Base-by-base conservation (phyloP, 1,140 invertebrate genomes). In the Cydia amplana region DNA sequence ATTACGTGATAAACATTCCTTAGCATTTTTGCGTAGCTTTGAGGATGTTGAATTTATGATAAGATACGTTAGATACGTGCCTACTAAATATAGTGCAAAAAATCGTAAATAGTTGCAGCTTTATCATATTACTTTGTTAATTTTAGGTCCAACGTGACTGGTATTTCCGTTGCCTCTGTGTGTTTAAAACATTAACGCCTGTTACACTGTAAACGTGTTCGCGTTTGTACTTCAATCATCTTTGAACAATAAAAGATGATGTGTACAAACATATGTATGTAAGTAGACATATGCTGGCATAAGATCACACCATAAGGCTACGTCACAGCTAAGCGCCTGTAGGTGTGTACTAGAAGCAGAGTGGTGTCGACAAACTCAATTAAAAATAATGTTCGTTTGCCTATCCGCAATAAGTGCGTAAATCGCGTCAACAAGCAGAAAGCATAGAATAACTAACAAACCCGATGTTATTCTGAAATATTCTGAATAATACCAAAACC, bases 1-100 rank as follows among this genome's bases (percentile, higher is more conserved):
- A 67, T 67, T 32, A 32, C 14, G 64, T 32, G 64, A 36, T 36
- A 67, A 36, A 67, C 36, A 67, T 36, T 32, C 14, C 64, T 16
- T 28, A 28, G n/a, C 64, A 28, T 16, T 51, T 25, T 25, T 23
- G 23, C 10, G 64, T 67, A 67, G 18, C 64, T 67, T 67, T 67
- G 14, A 64, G 60, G 60, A 64, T 64, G 60, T 64, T 64, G 1
- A 14, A 10, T 25, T 25, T 12, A 32, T 32, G 64, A 67, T 67
- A 36, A 67, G 64, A 67, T 67, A 28, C 63, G 63, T 16, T 16
- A 46, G 12, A 46, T 46, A 46, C 1, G 12, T 51, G n/a, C 46
- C 14, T 20, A 60, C 51, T 64, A 9, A 40, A 9, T 40, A 25
- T 23, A 9, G 10, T 64, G 18, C 55, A 10, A 60, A 60, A 6